phyloP scores from a whole-genome alignment of 2,797 vertebrate species.

The Threskiornis aethiopicus region DNA sequence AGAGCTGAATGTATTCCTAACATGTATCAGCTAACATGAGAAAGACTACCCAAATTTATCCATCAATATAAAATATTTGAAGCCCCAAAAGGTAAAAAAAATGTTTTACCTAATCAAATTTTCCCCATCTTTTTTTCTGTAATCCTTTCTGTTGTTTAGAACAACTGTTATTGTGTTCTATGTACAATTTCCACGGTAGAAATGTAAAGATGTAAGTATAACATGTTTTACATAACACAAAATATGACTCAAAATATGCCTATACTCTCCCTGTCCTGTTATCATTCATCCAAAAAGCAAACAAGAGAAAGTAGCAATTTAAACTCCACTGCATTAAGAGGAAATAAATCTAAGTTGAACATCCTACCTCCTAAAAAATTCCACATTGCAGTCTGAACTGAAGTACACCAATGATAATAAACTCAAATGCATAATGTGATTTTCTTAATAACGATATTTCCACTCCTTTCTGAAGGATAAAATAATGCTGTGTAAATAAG shows the following conservation, averaged over 20 bases:
- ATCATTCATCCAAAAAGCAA: neutral
- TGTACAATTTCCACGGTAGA: neutral
- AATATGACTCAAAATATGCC: neutral
- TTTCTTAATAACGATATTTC: conserved; percentile 65
- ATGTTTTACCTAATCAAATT: neutral
- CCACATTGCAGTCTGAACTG: neutral
- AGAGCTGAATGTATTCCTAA: neutral
- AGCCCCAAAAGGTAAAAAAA: neutral
- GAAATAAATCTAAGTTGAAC: neutral
- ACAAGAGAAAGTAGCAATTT: neutral
- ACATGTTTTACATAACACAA: neutral
- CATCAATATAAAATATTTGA: neutral
- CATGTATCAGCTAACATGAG: neutral
- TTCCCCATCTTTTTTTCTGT: neutral
- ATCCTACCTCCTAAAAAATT: neutral
- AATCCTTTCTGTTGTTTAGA: neutral
- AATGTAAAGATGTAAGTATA: neutral
- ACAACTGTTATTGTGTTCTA: neutral
- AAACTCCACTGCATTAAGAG: neutral
- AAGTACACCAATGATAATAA: conserved; percentile 47
- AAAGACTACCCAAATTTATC: neutral
- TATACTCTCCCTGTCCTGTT: neutral
- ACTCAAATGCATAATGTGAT: conserved; percentile 54
- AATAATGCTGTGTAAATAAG: conserved; percentile 62
- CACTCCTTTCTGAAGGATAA: conserved; percentile 59